Base-by-base conservation (phyloP, 2,113 vertebrate genomes). In the Lipophrys pholis region DNA sequence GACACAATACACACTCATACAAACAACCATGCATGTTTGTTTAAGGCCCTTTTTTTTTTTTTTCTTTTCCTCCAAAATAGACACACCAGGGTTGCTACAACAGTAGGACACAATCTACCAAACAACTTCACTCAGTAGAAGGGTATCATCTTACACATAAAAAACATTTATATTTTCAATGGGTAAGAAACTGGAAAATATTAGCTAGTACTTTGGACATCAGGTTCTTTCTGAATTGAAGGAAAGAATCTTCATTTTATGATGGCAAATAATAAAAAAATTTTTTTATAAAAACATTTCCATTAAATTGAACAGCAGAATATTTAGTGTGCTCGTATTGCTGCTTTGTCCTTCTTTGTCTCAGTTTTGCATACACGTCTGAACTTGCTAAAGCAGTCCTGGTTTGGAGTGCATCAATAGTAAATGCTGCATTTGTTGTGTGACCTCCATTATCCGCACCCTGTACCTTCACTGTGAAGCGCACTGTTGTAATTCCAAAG, bases 71-170 rank as follows among this genome's bases (percentile, higher is more conserved):
- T 83, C 79, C 88, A 91, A 85, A 86, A 89, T 86, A 77, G 77
- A 85, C 87, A 90, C 82, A 71, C 83, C 77, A 73, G 76, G 83
- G 91, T 94, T 93, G 93, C 92, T 93, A 94, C 93, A 89, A 90
- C 90, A 90, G 86, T 82, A 78, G 46, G 87, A 72, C 91, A 89
- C 81, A 83, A 89, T 84, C 16, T 89, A 80, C 78, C 73, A 92
- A 90, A 94, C 92, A 93, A 90, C 81, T 84, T 69, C 72, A 82
- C 78, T 81, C 86, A 88, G 87, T 56, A 78, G 85, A 90, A 81
- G 73, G 83, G 73, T 82, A 87, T 92, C 76, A 36, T 82, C 43
- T 90, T 88, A 84, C 88, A 80, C 15, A 45, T 40, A 67, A 84
- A 82, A 85, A 69, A 76, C 21, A 75, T 76, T 49, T 54, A 80